Percentiles rank a stretch among this genome's conserved stretches.
These are phyloP conservation scores for Ictidomys tridecemlineatus DNA, from an alignment of 2,113 vertebrate genomes.

Conservation along the genomic window DNA sequence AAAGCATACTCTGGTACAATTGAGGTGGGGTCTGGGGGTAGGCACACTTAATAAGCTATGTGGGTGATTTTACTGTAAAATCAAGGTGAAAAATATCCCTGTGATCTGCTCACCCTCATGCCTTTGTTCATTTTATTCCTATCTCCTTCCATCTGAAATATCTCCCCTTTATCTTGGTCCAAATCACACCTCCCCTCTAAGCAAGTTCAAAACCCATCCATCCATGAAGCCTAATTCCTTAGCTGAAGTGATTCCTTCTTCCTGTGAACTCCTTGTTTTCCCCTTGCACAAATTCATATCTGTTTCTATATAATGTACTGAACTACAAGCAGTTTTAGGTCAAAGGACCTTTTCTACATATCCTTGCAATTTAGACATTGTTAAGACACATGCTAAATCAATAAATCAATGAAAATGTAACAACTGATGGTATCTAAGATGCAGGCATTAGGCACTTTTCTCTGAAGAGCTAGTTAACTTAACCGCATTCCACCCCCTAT, in stretches of 20 bases:
- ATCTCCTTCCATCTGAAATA: neutral
- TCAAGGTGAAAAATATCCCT: neutral
- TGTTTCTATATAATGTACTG: neutral
- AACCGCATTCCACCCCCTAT: neutral
- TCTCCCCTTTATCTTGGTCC: neutral
- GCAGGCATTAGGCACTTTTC: neutral
- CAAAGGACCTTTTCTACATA: neutral
- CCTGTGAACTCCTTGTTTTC: neutral
- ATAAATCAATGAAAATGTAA: constrained; percentile 6
- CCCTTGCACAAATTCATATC: neutral
- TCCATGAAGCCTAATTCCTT: neutral
- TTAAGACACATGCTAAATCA: neutral
- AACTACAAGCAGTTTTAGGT: constrained; percentile 30
- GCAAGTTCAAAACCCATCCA: neutral
- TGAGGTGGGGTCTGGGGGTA: neutral
- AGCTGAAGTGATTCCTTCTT: neutral
- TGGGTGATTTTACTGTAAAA: neutral
- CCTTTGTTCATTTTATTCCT: neutral
- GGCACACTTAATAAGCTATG: neutral
- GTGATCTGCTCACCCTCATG: neutral
- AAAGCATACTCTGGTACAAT: neutral
- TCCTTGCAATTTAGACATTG: constrained; percentile 22
- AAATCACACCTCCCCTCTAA: neutral
- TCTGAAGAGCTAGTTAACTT: neutral
- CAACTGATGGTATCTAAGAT: neutral